Evolutionary conservation across 1,140 invertebrate genomes (phyloP).

Genomic region (Caenorhabditis brenneri): DNA sequence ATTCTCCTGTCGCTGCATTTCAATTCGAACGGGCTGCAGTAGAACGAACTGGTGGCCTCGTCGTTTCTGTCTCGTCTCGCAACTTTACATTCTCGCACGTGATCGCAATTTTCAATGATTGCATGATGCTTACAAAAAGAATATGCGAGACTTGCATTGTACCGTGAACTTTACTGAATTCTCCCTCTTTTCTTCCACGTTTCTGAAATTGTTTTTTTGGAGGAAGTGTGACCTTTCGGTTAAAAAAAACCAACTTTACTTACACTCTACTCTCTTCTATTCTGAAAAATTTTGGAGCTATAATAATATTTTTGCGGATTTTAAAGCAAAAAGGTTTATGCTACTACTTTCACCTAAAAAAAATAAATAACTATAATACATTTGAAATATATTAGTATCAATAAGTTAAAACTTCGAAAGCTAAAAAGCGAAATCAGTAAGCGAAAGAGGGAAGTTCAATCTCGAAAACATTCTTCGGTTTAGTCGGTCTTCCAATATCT

Average conservation of each 20-base stretch:
- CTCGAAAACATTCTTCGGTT: slow-evolving; percentile 53
- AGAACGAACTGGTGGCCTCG: neutral
- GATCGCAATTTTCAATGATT: too few species aligned
- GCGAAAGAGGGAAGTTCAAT: slow-evolving; percentile 52
- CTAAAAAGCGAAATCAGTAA: slow-evolving; percentile 31
- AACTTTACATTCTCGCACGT: too few species aligned
- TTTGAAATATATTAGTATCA: neutral
- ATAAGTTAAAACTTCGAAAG: neutral
- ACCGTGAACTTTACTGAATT: too few species aligned
- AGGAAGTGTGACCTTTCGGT: too few species aligned
- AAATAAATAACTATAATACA: slow-evolving; percentile 3
- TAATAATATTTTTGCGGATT: too few species aligned
- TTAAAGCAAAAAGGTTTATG: neutral
- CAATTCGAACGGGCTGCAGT: neutral
- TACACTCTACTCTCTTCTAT: too few species aligned
- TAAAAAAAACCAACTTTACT: too few species aligned
- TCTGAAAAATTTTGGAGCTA: neutral
- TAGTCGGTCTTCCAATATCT: slow-evolving; percentile 36
- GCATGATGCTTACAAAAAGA: too few species aligned
- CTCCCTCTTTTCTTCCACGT: too few species aligned
- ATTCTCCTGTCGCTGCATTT: slow-evolving; percentile 19
- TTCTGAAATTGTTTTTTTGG: too few species aligned
- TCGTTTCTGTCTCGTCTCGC: too few species aligned
- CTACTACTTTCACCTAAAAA: neutral
- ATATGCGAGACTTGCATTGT: too few species aligned